Conservation (phyloP, 2,888 invertebrate species). For the Nomada hirtipes region DNA sequence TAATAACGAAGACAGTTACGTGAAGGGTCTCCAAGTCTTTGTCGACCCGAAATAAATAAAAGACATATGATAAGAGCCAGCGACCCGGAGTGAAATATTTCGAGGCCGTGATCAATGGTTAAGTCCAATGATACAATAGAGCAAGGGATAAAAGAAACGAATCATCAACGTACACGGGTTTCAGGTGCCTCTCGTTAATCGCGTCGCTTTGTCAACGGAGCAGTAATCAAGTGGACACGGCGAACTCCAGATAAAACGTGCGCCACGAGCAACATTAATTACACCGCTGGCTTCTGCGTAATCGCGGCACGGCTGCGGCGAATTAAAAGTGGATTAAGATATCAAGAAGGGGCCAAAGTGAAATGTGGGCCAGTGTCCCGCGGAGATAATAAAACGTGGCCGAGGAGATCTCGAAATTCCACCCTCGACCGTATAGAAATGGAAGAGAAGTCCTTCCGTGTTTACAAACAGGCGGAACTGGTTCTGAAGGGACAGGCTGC, state of each 20-base stretch:
- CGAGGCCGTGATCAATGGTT: too few relatives aligned
- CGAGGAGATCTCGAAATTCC: constrained; percentile 57
- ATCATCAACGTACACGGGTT: constrained; percentile 22
- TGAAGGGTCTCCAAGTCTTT: too few relatives aligned
- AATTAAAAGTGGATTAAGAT: constrained; percentile 59
- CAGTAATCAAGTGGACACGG: not conserved
- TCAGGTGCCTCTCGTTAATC: constrained; percentile 25
- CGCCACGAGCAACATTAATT: constrained; percentile 46
- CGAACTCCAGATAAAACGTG: constrained; percentile 7
- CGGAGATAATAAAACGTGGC: constrained; percentile 61
- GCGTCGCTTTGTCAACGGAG: constrained; percentile 30
- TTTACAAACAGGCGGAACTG: constrained; percentile 75
- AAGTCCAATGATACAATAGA: too few relatives aligned
- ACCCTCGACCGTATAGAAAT: constrained; percentile 38
- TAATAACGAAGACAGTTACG: too few relatives aligned
- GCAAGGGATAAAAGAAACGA: not conserved
- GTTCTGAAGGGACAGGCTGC: constrained; percentile 66
- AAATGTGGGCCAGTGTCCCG: constrained; percentile 34
- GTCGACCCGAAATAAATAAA: too few relatives aligned
- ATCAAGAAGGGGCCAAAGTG: constrained; percentile 6
- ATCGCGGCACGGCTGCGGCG: constrained; percentile 38
- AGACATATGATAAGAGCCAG: too few relatives aligned
- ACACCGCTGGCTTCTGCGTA: constrained; percentile 34
- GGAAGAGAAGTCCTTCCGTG: constrained; percentile 70
- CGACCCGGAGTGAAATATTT: too few relatives aligned